Evolutionary conservation across 64 coral and sea anemone species (phyloP), one percentile per base, ranked within the genome.

Genomic region (Montipora sp.): DNA sequence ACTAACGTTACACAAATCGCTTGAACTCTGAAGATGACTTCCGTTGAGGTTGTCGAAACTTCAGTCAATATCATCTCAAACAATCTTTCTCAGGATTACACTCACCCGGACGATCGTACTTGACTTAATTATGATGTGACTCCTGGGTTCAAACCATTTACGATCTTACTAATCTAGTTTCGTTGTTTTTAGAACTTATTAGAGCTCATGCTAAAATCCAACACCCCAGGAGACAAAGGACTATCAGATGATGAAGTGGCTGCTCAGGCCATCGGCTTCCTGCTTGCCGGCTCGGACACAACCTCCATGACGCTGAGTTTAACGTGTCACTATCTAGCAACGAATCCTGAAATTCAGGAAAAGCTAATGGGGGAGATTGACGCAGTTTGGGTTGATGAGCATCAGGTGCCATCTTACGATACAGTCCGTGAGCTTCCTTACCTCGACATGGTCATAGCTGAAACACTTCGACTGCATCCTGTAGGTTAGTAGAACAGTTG

Each of bases 371-470:
- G 58, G 2, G 89, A 91, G 70, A 91, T 91, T 6, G 89, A 91
- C 18, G 82, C 65, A 15, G 89, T 91, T 3, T 91, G 89, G 61
- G 16, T 48, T 57, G 66, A 91, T 58, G 79, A 75, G 8, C 78
- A 91, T 46, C 47, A 91, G 48, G 61, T 91, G 79, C 89, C 89
- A 6, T 83, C 89, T 0, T 91, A 91, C 22, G 89, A 91, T 4
- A 83, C 89, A n/a, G 68, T 91, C 10, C 61, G 55, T 9, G 80
- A 91, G 13, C 79, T 91, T 15, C 89, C 61, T n/a, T 91, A 91
- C 48, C 79, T 91, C 5, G 89, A 91, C 48, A 91, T 91, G 89
- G 89, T 91, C 8, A 83, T 91, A 15, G 80, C 89, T 5, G 89
- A 91, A 44, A 91, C 89, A 15, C 89, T 91, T 10, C 80, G 89